Base-by-base conservation (phyloP, 2,113 vertebrate genomes). In the Pterocles burchelli region DNA sequence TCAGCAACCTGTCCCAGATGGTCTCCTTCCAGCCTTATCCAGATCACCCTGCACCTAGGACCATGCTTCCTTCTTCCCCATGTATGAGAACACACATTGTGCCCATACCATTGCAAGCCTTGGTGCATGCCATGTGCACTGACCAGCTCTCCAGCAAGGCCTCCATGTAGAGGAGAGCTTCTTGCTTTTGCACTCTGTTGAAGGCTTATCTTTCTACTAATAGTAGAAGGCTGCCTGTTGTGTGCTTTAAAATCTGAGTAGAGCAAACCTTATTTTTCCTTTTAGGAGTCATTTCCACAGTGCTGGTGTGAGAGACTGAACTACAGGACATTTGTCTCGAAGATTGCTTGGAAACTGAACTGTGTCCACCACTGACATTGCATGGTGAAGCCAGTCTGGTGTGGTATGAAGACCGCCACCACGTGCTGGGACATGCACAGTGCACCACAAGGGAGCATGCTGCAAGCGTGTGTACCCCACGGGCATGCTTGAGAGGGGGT, bases 81-180 rank as follows among this genome's bases (percentile, higher is more conserved):
- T 8, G 38, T 38, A 55, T 46, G 29, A 63, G 21, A 41, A 45
- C 31, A 25, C 19, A 16, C 7, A 26, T 49, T 74, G 49, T 21
- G 7, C 15, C 43, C 10, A 2, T 26, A 61, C 9, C 34, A 20
- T 10, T 48, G 62, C 20, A 68, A 81, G 38, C 5, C 33, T 73
- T 34, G 0, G 0, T 12, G 10, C 2, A 0, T 3, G 9, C 26
- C 31, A 4, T 3, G 4, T 0, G 0, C 16, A 3, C 25, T 21
- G 36, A 63, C 21, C 11, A 26, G 21, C 0, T 0, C 33, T 31
- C 43, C 70, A 78, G 46, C 21, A 55, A 34, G 17, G 24, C 18
- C 16, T 87, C 24, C 6, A 1, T 2, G 12, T 10, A 22, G 41
- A 77, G n/a, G 13, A 63, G 3, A 46, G 48, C 19, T 82, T 80